phyloP scores from a whole-genome alignment of 2,797 vertebrate species.

The Anguilla obscura region DNA sequence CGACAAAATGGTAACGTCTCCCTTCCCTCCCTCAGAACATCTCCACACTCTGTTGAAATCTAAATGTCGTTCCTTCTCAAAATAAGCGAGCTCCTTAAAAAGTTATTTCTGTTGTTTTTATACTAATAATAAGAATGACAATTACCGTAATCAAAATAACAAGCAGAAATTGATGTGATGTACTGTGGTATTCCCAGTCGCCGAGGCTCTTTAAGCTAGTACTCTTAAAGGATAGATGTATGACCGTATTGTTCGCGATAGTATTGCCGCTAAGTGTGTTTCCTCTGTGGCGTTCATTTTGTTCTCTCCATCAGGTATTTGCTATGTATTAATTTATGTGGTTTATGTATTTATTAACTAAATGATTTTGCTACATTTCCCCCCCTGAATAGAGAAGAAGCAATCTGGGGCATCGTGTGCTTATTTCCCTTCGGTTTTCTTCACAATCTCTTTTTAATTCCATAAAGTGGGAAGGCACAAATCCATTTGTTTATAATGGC shows the following conservation, averaged over 20 bases:
- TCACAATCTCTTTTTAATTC: slow-evolving; percentile 10
- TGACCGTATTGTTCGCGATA: not conserved
- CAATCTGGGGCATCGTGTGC: not conserved
- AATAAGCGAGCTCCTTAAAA: not conserved
- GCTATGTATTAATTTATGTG: not conserved
- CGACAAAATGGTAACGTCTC: not conserved
- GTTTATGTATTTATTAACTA: not conserved
- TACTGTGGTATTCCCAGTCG: not conserved
- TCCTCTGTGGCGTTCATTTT: not conserved
- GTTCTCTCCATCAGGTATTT: not conserved
- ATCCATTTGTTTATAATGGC: not conserved
- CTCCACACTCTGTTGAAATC: not conserved
- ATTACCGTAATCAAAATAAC: not conserved
- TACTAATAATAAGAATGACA: not conserved
- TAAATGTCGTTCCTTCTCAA: not conserved
- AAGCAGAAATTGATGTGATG: not conserved
- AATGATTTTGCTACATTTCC: not conserved
- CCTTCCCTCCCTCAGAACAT: not conserved
- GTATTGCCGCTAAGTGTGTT: not conserved
- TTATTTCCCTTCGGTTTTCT: not conserved
- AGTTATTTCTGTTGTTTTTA: not conserved
- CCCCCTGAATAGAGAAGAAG: not conserved
- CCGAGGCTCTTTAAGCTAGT: not conserved
- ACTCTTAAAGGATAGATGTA: not conserved
- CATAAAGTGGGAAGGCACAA: not conserved